A percentile compares a stretch with the other conserved stretches of the same genome.
Conservation (phyloP, 2,888 invertebrate genomes). For the Marasmarcha lunaedactyla region DNA sequence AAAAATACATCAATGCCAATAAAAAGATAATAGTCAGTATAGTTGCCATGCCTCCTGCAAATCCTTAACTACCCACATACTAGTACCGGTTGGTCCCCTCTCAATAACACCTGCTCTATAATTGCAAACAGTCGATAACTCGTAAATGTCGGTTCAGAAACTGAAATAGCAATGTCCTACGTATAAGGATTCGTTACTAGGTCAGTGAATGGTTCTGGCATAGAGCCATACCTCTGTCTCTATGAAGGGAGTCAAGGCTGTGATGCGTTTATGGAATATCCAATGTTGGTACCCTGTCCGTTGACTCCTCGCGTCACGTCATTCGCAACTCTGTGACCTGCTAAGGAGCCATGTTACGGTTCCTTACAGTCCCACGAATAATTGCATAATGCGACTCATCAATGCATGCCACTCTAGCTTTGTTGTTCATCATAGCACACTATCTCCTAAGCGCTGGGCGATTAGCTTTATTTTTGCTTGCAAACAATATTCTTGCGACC, state of each 20-base stretch:
- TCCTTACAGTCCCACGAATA: slow-evolving; percentile 44
- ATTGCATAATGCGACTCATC: slow-evolving; percentile 46
- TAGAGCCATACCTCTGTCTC: slow-evolving; percentile 30
- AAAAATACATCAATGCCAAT: slow-evolving; percentile 67
- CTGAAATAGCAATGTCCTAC: too few relatives aligned
- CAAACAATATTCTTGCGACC: slow-evolving; percentile 25
- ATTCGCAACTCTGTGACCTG: slow-evolving; percentile 61
- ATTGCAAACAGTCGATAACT: too few relatives aligned
- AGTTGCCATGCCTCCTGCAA: slow-evolving; percentile 43
- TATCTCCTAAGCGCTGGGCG: slow-evolving; percentile 28
- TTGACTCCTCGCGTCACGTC: slow-evolving; percentile 58
- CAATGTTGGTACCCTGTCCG: slow-evolving; percentile 59
- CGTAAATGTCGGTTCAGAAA: background rate
- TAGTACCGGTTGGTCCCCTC: slow-evolving; percentile 17
- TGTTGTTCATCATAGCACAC: background rate
- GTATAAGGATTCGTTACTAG: slow-evolving; percentile 18
- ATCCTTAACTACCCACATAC: slow-evolving; percentile 31
- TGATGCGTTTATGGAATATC: slow-evolving; percentile 48
- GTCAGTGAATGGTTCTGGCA: slow-evolving; percentile 58
- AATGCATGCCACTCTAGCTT: background rate
- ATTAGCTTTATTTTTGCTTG: slow-evolving; percentile 52
- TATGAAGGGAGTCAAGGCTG: slow-evolving; percentile 49
- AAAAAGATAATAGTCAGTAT: slow-evolving; percentile 59
- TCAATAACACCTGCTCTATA: background rate
- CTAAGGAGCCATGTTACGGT: slow-evolving; percentile 61